phyloP scores from a whole-genome alignment of 2,888 invertebrate genomes.

The Xylophagus ater region DNA sequence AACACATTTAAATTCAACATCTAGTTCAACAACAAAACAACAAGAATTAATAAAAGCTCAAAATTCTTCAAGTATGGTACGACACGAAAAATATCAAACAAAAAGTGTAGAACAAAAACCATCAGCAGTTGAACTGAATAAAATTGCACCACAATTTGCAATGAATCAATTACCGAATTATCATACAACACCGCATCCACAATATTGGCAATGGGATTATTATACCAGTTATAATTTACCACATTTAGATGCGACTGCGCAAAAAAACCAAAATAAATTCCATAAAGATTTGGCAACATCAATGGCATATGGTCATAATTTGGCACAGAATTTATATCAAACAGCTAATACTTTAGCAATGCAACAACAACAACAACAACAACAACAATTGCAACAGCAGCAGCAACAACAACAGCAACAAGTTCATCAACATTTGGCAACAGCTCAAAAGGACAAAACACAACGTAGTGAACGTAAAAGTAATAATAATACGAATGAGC shows the following conservation, averaged over 20 bases:
- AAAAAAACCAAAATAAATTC: constrained; percentile 49
- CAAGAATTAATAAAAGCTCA: constrained; percentile 9
- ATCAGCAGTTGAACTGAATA: constrained; percentile 41
- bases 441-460: constrained; percentile 13
- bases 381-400: constrained; percentile 28
- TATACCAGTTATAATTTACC: constrained; percentile 48
- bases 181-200: constrained; percentile 46
- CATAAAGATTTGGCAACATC: constrained; percentile 41
- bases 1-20: not conserved
- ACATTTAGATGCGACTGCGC: constrained; percentile 44
- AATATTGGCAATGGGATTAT: constrained; percentile 56
- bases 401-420: constrained; percentile 14
- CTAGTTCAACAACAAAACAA: constrained; percentile 1
- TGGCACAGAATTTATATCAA: constrained; percentile 34
- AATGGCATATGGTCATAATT: constrained; percentile 37
- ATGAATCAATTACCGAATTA: constrained; percentile 58
- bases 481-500: constrained; percentile 3
- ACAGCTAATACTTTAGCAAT: constrained; percentile 32
- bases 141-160: constrained; percentile 49
- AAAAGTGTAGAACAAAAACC: constrained; percentile 17
- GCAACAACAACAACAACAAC: constrained; percentile 33
- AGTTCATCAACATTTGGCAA: constrained; percentile 12
- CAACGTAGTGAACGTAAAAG: constrained; percentile 15
- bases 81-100: constrained; percentile 16
- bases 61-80: constrained; percentile 6